Base-by-base conservation (phyloP, 1,140 invertebrate species). In the Tribolium castaneum region DNA sequence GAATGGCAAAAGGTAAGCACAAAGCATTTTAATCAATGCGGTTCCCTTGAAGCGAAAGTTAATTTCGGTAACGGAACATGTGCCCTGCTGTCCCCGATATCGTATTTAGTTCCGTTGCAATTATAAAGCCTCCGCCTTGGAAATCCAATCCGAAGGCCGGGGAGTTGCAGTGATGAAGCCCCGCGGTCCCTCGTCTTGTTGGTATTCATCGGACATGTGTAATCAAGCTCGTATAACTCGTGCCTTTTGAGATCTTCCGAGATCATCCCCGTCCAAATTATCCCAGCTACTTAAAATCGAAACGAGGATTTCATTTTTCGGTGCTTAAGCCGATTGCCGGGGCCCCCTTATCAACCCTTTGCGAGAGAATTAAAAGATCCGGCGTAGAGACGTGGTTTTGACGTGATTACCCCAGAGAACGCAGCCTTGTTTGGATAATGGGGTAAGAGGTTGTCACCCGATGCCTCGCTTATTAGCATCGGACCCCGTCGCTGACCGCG, bases 161-260 rank as follows among this genome's bases (percentile, higher is more conserved):
- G 39, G 56, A 51, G 19, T 50, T 76, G 51, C 70, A 56, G 66
- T 77, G 77, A 82, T 78, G 79, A 82, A 71, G 70, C 74, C 72
- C 75, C 56, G 71, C 70, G 73, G 59, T 80, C 80, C 80, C 80
- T 81, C 75, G 75, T 79, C 81, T 83, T 82, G 79, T 83, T 83
- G 80, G 81, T 81, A 83, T 83, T 83, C 82, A 83, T 78, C 82
- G 78, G 81, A 80, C 80, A 82, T 75, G 80, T 79, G 82, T 82
- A 83, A 83, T 83, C 81, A 83, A 79, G 81, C 80, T 70, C 30
- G 75, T 54, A 81, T 80, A 82, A 82, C 78, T 81, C 72, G 70
- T 78, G 80, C 76, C 76, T 78, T 79, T 77, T 80, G 76, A 80
- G 79, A 76, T 66, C 54, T 25, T 59, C 39, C 54, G 54, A 25